Percentiles rank a stretch among this genome's conserved stretches.
These are phyloP conservation scores for Drosophila kohkoa DNA, from an alignment of 1,140 invertebrate species.

Conservation along the genomic window DNA sequence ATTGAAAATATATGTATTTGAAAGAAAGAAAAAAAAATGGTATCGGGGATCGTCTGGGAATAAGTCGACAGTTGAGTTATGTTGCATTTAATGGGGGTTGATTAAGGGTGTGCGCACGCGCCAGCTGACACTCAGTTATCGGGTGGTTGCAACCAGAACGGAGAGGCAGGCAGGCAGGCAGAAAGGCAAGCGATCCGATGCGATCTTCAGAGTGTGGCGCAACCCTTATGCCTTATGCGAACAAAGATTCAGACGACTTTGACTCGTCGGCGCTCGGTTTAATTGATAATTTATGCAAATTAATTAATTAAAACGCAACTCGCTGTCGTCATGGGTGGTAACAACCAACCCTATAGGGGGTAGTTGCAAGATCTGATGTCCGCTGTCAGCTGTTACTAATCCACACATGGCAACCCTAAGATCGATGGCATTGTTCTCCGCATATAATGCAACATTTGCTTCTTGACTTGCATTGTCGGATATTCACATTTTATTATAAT, in stretches of 20 bases:
- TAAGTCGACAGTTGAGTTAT: slow-evolving; percentile 9
- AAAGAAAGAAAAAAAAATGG: not conserved
- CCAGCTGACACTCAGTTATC: slow-evolving; percentile 26
- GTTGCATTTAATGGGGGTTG: slow-evolving; percentile 14
- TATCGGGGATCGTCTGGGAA: not conserved
- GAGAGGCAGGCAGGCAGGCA: too few species aligned
- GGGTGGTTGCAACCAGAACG: slow-evolving; percentile 8
- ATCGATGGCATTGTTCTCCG: too few species aligned
- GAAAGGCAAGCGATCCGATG: too few species aligned
- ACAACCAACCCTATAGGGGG: slow-evolving; percentile 13
- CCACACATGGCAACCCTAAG: not conserved
- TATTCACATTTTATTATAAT: not conserved
- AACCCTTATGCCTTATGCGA: not conserved
- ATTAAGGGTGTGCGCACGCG: slow-evolving; percentile 14
- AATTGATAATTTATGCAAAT: slow-evolving; percentile 79
- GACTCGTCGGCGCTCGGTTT: slow-evolving; percentile 57
- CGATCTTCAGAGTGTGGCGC: slow-evolving; percentile 2
- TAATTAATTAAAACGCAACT: slow-evolving; percentile 59
- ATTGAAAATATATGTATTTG: not conserved
- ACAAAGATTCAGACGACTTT: not conserved
- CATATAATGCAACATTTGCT: too few species aligned
- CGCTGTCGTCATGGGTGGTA: slow-evolving; percentile 41
- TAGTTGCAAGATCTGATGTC: slow-evolving; percentile 15
- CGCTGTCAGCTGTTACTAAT: slow-evolving; percentile 2
- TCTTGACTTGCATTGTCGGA: too few species aligned